Evolutionary conservation across 2,113 vertebrate genomes (phyloP).

Genomic region (Cinclus cinclus): DNA sequence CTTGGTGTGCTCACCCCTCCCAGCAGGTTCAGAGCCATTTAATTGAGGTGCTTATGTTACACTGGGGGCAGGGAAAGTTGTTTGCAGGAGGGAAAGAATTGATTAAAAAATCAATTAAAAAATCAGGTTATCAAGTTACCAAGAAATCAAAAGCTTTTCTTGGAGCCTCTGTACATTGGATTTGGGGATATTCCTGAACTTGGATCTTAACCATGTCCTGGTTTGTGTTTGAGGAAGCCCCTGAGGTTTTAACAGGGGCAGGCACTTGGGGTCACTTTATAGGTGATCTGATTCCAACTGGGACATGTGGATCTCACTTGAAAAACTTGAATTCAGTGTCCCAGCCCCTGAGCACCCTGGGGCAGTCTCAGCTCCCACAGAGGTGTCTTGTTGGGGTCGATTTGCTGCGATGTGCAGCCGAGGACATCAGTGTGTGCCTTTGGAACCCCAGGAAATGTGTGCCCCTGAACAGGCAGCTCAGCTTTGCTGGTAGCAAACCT

Average conservation of each 20-base stretch:
- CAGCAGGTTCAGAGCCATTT: background rate
- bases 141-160: background rate
- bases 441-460: background rate
- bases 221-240: background rate
- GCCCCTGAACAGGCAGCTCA: background rate
- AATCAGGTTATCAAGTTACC: background rate
- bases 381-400: rapidly evolving
- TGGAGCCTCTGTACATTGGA: background rate
- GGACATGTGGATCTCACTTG: background rate
- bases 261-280: too few species aligned
- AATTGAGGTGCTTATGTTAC: background rate
- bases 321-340: background rate
- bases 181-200: background rate
- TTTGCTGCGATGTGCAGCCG: background rate
- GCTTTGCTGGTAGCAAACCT: constrained; percentile 3
- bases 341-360: background rate
- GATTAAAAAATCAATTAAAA: background rate
- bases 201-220: background rate
- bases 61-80: background rate
- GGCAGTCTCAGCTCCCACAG: background rate
- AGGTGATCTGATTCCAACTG: background rate
- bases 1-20: background rate
- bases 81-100: background rate
- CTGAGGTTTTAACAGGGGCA: background rate
- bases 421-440: background rate